Evolutionary conservation across 2,888 invertebrate species (phyloP).

Genomic region (Andrena hattorfiana): DNA sequence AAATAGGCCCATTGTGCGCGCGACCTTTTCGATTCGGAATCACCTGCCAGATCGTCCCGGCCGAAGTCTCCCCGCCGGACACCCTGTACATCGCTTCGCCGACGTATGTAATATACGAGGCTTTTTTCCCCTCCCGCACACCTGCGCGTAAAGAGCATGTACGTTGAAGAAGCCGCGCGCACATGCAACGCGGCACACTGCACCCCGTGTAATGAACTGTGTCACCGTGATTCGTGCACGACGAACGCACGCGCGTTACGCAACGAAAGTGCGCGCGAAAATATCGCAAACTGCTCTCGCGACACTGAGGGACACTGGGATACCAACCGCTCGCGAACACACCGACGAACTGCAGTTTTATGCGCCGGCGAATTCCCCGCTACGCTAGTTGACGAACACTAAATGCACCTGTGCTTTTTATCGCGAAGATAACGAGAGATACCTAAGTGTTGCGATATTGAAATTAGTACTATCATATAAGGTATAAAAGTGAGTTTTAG

Average conservation of each 20-base stretch:
- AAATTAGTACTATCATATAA: too few relatives aligned
- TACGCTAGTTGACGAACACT: not conserved
- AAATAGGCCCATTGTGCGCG: not conserved
- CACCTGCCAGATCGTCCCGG: too few relatives aligned
- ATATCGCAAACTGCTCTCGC: constrained; percentile 3
- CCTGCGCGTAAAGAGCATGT: constrained; percentile 20
- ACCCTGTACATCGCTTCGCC: not conserved
- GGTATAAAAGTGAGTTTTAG: too few relatives aligned
- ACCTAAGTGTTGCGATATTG: too few relatives aligned
- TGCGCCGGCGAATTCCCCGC: constrained; percentile 29
- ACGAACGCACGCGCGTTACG: constrained; percentile 43
- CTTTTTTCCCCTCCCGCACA: constrained; percentile 10
- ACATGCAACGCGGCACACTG: constrained; percentile 21
- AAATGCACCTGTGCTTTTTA: constrained; percentile 4
- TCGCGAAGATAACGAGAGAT: not conserved
- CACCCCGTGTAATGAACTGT: constrained; percentile 56
- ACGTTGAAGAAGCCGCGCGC: not conserved
- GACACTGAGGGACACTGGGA: not conserved
- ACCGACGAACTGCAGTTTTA: constrained; percentile 50
- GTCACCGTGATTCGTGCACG: constrained; percentile 50
- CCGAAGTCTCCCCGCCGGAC: too few relatives aligned
- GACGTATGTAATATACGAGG: not conserved
- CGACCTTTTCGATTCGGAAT: too few relatives aligned
- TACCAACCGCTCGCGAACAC: not conserved
- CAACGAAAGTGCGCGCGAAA: constrained; percentile 48